Evolutionary conservation across 1,140 invertebrate species (phyloP), one percentile per base, ranked within the genome.

Genomic region (Macrocentrus cingulum): DNA sequence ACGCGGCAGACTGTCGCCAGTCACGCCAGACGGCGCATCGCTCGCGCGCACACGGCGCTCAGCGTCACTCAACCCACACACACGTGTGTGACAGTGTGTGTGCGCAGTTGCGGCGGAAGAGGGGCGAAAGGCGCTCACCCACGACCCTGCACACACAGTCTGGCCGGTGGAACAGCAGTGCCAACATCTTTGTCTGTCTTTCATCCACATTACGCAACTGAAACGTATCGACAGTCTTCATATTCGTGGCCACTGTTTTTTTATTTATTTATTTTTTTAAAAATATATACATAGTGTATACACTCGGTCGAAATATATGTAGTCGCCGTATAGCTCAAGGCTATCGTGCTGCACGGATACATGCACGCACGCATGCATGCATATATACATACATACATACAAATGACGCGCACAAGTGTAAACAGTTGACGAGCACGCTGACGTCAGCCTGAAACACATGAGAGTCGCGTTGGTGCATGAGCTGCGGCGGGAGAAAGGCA

Each of bases 1-100:
- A 78, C 68, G 71, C 72, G 69, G 75, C 72, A 78, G 76, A 77
- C 76, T 76, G 75, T 77, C 76, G 76, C 68, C 75, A 75, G 73
- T 66, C 69, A 78, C 72, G 71, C 75, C 72, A 78, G 76, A 77
- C 75, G 75, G 75, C 73, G 74, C 76, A 78, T 68, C 67, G 72
- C 67, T 76, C 75, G 65, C 65, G 58, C 66, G 54, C 56, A 62
- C 44, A 57, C 49, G 42, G 46, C 48, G 34, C 29, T 45, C 63
- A 52, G 25, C 16, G 20, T 20, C 37, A 56, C 49, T 51, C 39
- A 62, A 61, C 53, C 61, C 64, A 68, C 60, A 60, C 64, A 65
- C 62, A 48, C 60, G 34, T 59, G 41, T 62, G 34, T n/a, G n/a
- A n/a, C n/a, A n/a, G n/a, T n/a, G n/a, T n/a, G n/a, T n/a, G n/a